Base-by-base conservation (phyloP, 92 coral and sea anemone species). In the Muricea muricata region DNA sequence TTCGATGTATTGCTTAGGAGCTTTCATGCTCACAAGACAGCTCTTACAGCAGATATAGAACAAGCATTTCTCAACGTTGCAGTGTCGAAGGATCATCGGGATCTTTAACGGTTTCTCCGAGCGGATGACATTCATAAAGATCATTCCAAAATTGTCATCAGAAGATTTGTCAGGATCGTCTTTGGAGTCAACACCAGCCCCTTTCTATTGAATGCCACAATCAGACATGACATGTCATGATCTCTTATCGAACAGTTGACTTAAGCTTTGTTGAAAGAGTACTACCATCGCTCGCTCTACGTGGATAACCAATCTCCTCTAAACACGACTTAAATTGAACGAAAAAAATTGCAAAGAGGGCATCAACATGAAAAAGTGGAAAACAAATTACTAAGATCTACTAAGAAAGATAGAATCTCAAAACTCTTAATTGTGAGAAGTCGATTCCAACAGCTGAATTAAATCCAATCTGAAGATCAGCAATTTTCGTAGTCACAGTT, bases 301-400 rank as follows among this genome's bases (percentile, higher is more conserved):
- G 75, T 68, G 15, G 75, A 68, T 68, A 47, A 30, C 23, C 75
- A 31, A 24, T n/a, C 17, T 68, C 23, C 26, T 31, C 42, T 1
- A 34, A 31, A 18, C 42, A 4, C 4, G 75, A 68, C 75, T 31
- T 0, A 68, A 68, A 23, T 7, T 31, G 14, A 60, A 21, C 3
- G 28, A 15, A 60, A 60, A 13, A 60, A 11, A 23, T 25, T 1
- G 68, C 23, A 12, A 30, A 68, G 75, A 47, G 0, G 75, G 75
- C 8, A 32, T 68, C 28, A 68, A 68, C 48, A 68, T 68, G 75
- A 17, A 47, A 10, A 68, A 68, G 45, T 68, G 75, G 75, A 68
- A 24, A 21, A 68, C 46, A 34, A 33, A 68, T 15, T 2, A 6
- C 29, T 12, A 24, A 55, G 18, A 42, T 7, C 50, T 42, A 18